phyloP scores from a whole-genome alignment of 1,140 invertebrate species.

The Drosophila malerkotliana region DNA sequence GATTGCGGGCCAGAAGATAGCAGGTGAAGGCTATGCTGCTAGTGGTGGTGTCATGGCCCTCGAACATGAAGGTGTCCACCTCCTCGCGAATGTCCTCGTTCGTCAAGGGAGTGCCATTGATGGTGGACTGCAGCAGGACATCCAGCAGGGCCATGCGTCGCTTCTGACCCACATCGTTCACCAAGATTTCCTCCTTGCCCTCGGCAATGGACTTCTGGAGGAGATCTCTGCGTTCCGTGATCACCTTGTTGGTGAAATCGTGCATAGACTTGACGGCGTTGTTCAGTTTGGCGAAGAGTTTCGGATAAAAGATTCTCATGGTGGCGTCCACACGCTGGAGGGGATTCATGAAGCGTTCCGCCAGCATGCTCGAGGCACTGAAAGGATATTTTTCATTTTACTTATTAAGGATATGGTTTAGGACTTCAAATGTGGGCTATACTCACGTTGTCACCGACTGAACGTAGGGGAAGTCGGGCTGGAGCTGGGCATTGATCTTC shows the following conservation, averaged over 20 bases:
- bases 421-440: background rate
- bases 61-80: constrained; percentile 92
- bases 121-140: constrained; percentile 87
- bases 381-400: background rate
- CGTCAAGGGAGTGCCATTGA: constrained; percentile 86
- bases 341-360: constrained; percentile 58
- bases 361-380: constrained; percentile 61
- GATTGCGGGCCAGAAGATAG: constrained; percentile 85
- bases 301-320: constrained; percentile 61
- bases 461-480: constrained; percentile 89
- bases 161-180: constrained; percentile 84
- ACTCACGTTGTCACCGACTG: constrained; percentile 87
- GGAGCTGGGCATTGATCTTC: constrained; percentile 89
- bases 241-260: constrained; percentile 87
- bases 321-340: constrained; percentile 46
- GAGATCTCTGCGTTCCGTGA: constrained; percentile 83
- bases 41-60: constrained; percentile 90
- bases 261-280: constrained; percentile 88
- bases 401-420: constrained; percentile 11
- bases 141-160: constrained; percentile 91
- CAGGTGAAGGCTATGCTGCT: constrained; percentile 86
- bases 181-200: constrained; percentile 3
- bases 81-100: constrained; percentile 89
- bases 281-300: constrained; percentile 84
- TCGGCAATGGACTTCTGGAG: constrained; percentile 54